Percentiles rank a stretch among this genome's conserved stretches.
Conservation (phyloP, 1,140 invertebrate genomes). For the Pinna nobilis region DNA sequence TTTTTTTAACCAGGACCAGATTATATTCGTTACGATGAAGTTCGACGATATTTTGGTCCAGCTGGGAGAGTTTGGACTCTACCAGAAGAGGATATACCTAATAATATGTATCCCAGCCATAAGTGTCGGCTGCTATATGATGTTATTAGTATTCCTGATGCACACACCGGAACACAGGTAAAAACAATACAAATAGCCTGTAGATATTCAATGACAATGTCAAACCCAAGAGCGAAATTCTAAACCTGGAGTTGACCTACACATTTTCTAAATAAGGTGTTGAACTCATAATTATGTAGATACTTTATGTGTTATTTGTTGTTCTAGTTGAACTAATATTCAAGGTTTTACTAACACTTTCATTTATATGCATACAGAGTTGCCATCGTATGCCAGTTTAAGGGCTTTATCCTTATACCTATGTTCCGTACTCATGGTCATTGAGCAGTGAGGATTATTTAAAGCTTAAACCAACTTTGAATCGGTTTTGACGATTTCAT, state of each 20-base stretch:
- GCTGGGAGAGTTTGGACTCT: conserved; percentile 50
- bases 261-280: not conserved
- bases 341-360: not conserved
- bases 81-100: conserved; percentile 63
- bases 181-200: not conserved
- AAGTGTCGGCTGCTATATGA: conserved; percentile 47
- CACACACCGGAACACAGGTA: conserved; percentile 53
- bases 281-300: not conserved
- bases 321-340: not conserved
- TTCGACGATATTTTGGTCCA: conserved; percentile 60
- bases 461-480: too few species aligned
- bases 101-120: conserved; percentile 50
- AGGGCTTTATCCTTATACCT: too few species aligned
- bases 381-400: too few species aligned
- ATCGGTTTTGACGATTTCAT: too few species aligned
- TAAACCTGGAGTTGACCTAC: not conserved
- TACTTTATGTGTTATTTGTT: not conserved
- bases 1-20: too few species aligned
- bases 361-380: not conserved
- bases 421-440: too few species aligned
- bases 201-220: too few species aligned
- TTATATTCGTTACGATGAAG: too few species aligned
- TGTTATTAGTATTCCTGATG: conserved; percentile 46
- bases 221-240: not conserved
- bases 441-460: too few species aligned